phyloP scores from a whole-genome alignment of 2,113 vertebrate genomes.

The Panurus biarmicus region DNA sequence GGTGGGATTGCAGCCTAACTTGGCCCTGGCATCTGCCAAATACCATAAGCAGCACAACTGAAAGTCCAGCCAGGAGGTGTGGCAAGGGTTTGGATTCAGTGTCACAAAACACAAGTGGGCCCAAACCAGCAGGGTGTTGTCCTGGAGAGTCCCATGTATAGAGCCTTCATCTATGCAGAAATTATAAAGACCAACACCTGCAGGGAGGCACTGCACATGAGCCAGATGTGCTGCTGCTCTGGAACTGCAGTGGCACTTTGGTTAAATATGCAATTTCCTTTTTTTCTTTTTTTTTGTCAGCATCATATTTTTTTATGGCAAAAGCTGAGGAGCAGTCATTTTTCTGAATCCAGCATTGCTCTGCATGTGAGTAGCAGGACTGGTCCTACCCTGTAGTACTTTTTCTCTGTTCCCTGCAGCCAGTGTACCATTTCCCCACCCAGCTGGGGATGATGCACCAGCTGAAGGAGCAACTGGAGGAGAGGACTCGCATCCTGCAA shows the following conservation, averaged over 20 bases:
- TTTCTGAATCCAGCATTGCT: neutral
- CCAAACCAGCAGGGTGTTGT: neutral
- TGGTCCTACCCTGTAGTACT: neutral
- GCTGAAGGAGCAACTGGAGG: conserved; percentile 84
- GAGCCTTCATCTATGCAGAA: neutral
- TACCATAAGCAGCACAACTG: neutral
- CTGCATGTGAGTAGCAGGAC: neutral
- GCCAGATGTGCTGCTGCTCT: neutral
- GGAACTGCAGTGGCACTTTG: neutral
- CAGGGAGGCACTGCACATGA: neutral
- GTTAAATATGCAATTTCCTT: neutral
- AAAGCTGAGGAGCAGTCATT: neutral
- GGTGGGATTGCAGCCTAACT: neutral
- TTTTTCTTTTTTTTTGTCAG: neutral
- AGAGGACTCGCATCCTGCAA: conserved; percentile 81
- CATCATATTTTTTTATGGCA: neutral
- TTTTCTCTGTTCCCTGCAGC: conserved; percentile 36
- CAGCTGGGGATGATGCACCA: conserved; percentile 82
- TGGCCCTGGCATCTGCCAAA: neutral
- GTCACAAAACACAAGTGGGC: neutral
- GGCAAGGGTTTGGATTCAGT: neutral
- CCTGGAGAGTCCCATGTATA: rapidly evolving
- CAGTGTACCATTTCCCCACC: conserved; percentile 61
- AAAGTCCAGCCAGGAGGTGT: neutral
- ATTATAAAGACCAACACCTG: neutral